phyloP scores from a whole-genome alignment of 2,888 invertebrate genomes.

The Drosophila ochracea region DNA sequence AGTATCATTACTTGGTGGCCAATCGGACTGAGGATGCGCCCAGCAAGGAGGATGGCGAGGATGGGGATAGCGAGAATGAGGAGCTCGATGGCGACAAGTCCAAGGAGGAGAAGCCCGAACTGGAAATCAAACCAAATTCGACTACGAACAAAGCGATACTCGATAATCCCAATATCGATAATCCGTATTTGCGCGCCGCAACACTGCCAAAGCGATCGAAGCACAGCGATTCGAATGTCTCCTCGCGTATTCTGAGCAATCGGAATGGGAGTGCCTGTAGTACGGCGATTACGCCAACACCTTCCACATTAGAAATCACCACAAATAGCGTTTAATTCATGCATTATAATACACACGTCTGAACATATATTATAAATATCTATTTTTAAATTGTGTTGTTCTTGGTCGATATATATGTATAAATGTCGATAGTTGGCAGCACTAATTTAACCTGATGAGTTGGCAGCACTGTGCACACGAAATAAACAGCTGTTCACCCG shows the following conservation, averaged over 20 bases:
- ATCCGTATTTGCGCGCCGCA: slow-evolving; percentile 89
- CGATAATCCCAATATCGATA: slow-evolving; percentile 88
- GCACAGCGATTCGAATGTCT: slow-evolving; percentile 39
- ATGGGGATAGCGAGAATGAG: slow-evolving; percentile 85
- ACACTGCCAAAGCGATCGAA: slow-evolving; percentile 84
- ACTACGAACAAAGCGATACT: slow-evolving; percentile 85
- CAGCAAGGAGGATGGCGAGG: slow-evolving; percentile 84
- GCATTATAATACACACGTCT: background rate
- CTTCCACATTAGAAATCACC: slow-evolving; percentile 66
- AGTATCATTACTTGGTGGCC: slow-evolving; percentile 90
- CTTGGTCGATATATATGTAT: background rate
- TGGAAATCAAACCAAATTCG: slow-evolving; percentile 85
- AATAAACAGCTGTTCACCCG: slow-evolving; percentile 43
- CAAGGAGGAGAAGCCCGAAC: slow-evolving; percentile 83
- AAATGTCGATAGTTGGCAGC: background rate
- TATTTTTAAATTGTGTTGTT: background rate
- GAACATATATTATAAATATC: background rate
- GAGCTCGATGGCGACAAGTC: slow-evolving; percentile 83
- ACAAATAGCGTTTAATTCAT: slow-evolving; percentile 33
- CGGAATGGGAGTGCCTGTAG: background rate
- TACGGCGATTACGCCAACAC: slow-evolving; percentile 24
- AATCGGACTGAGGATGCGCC: slow-evolving; percentile 88
- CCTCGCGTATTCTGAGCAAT: slow-evolving; percentile 20
- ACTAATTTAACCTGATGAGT: background rate
- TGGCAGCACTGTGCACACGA: slow-evolving; percentile 28